Percentiles rank a stretch among this genome's conserved stretches.
Evolutionary conservation across 2,113 vertebrate species (phyloP).

Genomic region (Prinia subflava): DNA sequence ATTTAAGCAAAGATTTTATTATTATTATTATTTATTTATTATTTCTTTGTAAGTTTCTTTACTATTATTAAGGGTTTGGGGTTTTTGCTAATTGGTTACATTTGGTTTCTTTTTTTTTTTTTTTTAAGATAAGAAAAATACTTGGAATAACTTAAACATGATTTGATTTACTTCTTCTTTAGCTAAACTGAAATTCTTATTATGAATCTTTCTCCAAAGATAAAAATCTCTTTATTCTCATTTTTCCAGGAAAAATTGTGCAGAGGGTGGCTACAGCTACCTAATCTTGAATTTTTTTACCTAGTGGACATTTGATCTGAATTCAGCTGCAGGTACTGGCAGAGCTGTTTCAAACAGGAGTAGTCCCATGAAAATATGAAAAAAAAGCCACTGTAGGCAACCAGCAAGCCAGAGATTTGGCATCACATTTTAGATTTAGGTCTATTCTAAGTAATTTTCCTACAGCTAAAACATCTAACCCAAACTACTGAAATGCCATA

Average conservation of each 20-base stretch:
- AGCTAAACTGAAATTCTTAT: neutral
- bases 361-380: neutral
- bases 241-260: neutral
- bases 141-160: neutral
- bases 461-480: neutral
- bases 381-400: neutral
- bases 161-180: neutral
- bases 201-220: neutral
- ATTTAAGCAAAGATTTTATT: neutral
- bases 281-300: neutral
- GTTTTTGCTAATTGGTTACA: accelerated
- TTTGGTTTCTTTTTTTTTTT: neutral
- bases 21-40: neutral
- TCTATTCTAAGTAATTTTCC: neutral
- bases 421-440: neutral
- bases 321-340: neutral
- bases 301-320: neutral
- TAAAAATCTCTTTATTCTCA: neutral
- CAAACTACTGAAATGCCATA: neutral
- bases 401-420: accelerated
- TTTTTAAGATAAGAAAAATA: neutral
- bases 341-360: neutral
- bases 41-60: neutral
- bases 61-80: neutral
- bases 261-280: neutral